These are phyloP conservation scores for Ceratothoa steindachneri DNA, from an alignment of 2,888 invertebrate species.

Conservation along the genomic window DNA sequence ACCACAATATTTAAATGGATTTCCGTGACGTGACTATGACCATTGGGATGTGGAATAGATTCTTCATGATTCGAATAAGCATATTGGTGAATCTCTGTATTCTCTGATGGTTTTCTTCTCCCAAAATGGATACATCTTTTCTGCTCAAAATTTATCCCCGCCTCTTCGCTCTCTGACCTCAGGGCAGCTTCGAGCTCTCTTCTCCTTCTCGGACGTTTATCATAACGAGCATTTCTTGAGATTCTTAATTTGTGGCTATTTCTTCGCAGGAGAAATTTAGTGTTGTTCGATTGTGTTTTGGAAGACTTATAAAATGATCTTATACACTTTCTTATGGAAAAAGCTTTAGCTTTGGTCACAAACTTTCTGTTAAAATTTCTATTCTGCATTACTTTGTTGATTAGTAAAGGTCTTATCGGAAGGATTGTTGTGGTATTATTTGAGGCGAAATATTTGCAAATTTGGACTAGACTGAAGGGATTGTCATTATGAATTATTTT, in stretches of 20 bases:
- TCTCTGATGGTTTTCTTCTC: background rate
- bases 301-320: background rate
- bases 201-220: too few species aligned
- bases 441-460: too few species aligned
- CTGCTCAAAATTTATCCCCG: too few species aligned
- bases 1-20: conserved; percentile 24
- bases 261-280: background rate
- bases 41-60: background rate
- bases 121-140: too few species aligned
- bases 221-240: background rate
- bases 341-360: too few species aligned
- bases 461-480: background rate
- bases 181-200: too few species aligned
- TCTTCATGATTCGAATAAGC: background rate
- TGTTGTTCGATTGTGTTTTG: background rate
- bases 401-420: too few species aligned
- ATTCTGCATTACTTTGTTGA: too few species aligned
- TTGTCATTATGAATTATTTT: background rate
- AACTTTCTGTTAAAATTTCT: too few species aligned
- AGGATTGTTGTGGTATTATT: too few species aligned
- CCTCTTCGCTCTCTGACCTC: too few species aligned
- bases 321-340: too few species aligned
- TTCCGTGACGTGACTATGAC: conserved; percentile 34
- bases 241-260: background rate
- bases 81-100: background rate